phyloP scores from a whole-genome alignment of 2,888 invertebrate species.

The Dryocosmus kuriphilus region DNA sequence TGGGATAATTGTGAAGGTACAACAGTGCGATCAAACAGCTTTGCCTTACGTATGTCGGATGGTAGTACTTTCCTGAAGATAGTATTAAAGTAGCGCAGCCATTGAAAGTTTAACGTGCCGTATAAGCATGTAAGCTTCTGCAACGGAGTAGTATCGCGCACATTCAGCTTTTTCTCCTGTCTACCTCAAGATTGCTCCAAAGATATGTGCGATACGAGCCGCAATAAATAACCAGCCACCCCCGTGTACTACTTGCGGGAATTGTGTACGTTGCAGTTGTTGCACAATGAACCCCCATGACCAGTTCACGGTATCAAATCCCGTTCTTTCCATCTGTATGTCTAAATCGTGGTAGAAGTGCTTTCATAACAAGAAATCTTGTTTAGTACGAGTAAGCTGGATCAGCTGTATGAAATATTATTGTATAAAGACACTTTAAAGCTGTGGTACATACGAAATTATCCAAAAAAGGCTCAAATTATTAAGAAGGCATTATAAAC shows the following conservation, averaged over 20 bases:
- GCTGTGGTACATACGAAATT: too few species aligned
- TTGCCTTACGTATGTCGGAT: not conserved
- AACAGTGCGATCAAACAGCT: not conserved
- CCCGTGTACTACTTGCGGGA: constrained; percentile 7
- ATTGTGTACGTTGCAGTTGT: constrained; percentile 8
- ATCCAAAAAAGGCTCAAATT: too few species aligned
- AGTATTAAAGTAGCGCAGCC: constrained; percentile 64
- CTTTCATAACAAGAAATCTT: not conserved
- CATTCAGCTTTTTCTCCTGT: constrained; percentile 63
- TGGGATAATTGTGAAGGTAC: not conserved
- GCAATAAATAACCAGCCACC: constrained; percentile 65
- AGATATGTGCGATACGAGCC: constrained; percentile 59
- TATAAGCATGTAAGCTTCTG: constrained; percentile 62
- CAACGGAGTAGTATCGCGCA: constrained; percentile 58
- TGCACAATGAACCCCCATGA: constrained; percentile 8
- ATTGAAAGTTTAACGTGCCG: constrained; percentile 70
- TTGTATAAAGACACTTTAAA: too few species aligned
- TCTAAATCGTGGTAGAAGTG: not conserved
- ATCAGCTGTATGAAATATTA: not conserved
- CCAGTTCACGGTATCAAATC: not conserved
- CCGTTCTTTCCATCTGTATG: not conserved
- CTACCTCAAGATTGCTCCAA: constrained; percentile 61
- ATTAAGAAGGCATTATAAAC: too few species aligned
- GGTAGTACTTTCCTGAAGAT: constrained; percentile 43
- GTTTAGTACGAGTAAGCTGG: not conserved